Evolutionary conservation across 2,113 vertebrate genomes (phyloP), one percentile per base, ranked within the genome.

Genomic region (Rhinogobius similis): DNA sequence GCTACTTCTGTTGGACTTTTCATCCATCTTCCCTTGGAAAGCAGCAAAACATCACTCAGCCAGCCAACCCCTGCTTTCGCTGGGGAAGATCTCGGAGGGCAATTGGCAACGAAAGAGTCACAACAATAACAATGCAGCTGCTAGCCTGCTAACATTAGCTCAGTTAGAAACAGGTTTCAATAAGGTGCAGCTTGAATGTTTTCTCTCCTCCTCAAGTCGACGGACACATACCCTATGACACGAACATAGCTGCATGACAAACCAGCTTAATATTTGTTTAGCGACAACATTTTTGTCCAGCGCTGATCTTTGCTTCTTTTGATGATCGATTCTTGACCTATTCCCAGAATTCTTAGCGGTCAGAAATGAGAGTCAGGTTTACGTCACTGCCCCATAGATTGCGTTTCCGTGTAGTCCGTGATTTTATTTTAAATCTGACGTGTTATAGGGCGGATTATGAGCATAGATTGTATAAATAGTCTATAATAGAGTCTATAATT

Each of bases 11-110:
- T 85, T 93, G 89, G 95, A 95, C 89, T 94, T 96, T 68, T 97
- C 97, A 97, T 97, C 96, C 96, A 98, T 98, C 88, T 94, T 95
- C 93, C 77, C 88, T 82, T 71, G 83, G 75, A 27, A 77, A 62
- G 73, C 75, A 82, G 68, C 88, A 79, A 73, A 62, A 68, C 94
- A 94, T 94, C 88, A 85, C 94, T 92, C 62, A 56, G 65, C 68
- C 68, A 29, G 76, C 73, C 36, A 59, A 78, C 74, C 83, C 77
- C 83, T 26, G 77, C 66, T 70, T 69, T 70, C 61, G 76, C 68
- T 26, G 85, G 72, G 70, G 66, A 23, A 68, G 56, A 68, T 58
- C 36, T 1, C 21, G 24, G 32, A 70, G 18, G 58, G 67, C 24
- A 26, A 14, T 7, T 14, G 24, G 4, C 24, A 18, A 23, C 27